Evolutionary conservation across 30 jellyfish, hydroid and myxozoan species (phyloP), one percentile per base, ranked within the genome.

Genomic region (Pseudorhiza aurosa): DNA sequence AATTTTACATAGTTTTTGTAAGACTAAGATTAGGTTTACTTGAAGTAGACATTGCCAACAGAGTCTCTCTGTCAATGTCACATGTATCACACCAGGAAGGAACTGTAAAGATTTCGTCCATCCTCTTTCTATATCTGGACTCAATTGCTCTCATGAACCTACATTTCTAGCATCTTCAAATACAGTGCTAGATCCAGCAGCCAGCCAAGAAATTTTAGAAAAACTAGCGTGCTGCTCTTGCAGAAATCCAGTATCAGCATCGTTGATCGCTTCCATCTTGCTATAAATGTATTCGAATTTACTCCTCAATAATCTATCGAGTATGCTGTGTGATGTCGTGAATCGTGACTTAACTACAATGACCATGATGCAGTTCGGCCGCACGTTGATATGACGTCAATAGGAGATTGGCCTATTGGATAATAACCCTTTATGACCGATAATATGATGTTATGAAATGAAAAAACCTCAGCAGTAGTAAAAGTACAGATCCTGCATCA

Each of bases 11-110:
- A 47, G 57, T 47, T 8, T 59, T 72, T 28, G 82, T 68, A 32
- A 18, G 82, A 18, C 56, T 77, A 44, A 59, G 89, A 46, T 58
- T 60, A 6, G 89, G 89, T 17, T 49, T 77, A 11, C 81, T 75
- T 39, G 88, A 75, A 57, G 77, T 25, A 74, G 87, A 74, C 57
- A n/a, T 74, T 31, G 77, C 72, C 17, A 7, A 49, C 37, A 72
- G 85, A 49, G 85, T 58, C 31, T 22, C 43, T 6, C 22, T 73
- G 12, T 73, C 87, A 22, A 10, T 15, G 21, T n/a, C 62, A 26
- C 75, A 73, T 36, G 25, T 73, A 27, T 75, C 88, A 22, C n/a
- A n/a, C n/a, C n/a, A n/a, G n/a, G n/a, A n/a, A n/a, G n/a, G n/a
- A n/a, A n/a, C n/a, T n/a, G n/a, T n/a, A n/a, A n/a, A n/a, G n/a